A percentile compares a stretch with the other conserved stretches of the same genome.
These are phyloP conservation scores for Megathymus violae DNA, from an alignment of 1,140 invertebrate genomes.

Conservation along the genomic window DNA sequence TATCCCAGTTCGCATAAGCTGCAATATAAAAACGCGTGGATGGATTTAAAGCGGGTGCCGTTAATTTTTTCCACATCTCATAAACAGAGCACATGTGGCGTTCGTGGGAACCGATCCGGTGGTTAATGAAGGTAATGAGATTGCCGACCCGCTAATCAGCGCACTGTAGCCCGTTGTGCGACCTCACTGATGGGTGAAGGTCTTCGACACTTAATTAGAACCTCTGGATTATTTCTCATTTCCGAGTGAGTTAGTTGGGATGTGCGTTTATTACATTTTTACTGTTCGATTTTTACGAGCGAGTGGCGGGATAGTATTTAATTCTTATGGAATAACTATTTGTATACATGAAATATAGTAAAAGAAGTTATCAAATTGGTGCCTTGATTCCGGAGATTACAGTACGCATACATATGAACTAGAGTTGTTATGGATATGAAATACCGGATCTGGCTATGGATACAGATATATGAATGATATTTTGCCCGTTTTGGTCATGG, in stretches of 20 bases:
- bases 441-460: too few relatives aligned
- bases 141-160: slow-evolving; percentile 58
- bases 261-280: background rate
- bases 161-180: slow-evolving; percentile 43
- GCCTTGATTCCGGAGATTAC: too few relatives aligned
- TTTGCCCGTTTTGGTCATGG: too few relatives aligned
- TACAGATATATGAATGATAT: too few relatives aligned
- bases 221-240: slow-evolving; percentile 20
- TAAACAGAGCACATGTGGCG: slow-evolving; percentile 63
- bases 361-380: too few relatives aligned
- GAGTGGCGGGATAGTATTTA: too few relatives aligned
- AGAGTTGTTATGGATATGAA: too few relatives aligned
- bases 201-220: slow-evolving; percentile 42
- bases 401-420: too few relatives aligned
- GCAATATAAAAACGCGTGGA: slow-evolving; percentile 50
- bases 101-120: slow-evolving; percentile 56
- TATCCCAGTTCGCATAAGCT: slow-evolving; percentile 32
- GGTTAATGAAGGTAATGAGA: slow-evolving; percentile 63
- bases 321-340: too few relatives aligned
- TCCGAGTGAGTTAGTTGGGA: slow-evolving; percentile 8
- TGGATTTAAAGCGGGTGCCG: slow-evolving; percentile 50
- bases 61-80: slow-evolving; percentile 47
- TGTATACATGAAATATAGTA: too few relatives aligned
- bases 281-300: too few relatives aligned
- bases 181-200: slow-evolving; percentile 28